phyloP scores from a whole-genome alignment of 2,888 invertebrate species.

The Bursaphelenchus okinawaensis region DNA sequence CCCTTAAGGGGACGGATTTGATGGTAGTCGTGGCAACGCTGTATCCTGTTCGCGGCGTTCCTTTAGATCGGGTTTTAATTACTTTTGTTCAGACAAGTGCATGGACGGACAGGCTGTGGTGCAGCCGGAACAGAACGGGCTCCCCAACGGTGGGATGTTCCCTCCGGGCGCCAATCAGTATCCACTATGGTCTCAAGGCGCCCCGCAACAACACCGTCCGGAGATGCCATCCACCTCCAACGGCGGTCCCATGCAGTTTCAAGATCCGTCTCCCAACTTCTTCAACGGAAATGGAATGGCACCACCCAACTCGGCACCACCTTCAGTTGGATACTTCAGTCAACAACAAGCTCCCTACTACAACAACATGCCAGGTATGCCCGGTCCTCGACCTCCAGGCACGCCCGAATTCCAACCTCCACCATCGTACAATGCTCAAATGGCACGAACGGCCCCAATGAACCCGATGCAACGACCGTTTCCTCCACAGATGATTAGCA shows the following conservation, averaged over 20 bases:
- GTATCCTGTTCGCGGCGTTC: not conserved
- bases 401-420: not conserved
- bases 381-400: not conserved
- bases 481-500: not conserved
- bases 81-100: not conserved
- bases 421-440: not conserved
- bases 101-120: not conserved
- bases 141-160: constrained; percentile 1
- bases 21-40: not conserved
- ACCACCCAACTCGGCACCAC: not conserved
- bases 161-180: not conserved
- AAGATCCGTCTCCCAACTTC: not conserved
- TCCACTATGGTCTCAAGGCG: not conserved
- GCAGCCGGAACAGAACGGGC: not conserved
- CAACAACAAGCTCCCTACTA: not conserved
- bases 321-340: not conserved
- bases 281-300: not conserved
- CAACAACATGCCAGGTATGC: not conserved
- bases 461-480: not conserved
- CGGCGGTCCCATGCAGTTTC: not conserved
- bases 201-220: constrained; percentile 2
- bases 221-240: constrained; percentile 9
- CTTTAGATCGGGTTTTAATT: not conserved
- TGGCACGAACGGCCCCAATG: not conserved
- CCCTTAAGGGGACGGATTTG: not conserved